Percentiles rank a stretch among this genome's conserved stretches.
phyloP scores from a whole-genome alignment of 2,888 invertebrate species.

The Oeneis ivallda region DNA sequence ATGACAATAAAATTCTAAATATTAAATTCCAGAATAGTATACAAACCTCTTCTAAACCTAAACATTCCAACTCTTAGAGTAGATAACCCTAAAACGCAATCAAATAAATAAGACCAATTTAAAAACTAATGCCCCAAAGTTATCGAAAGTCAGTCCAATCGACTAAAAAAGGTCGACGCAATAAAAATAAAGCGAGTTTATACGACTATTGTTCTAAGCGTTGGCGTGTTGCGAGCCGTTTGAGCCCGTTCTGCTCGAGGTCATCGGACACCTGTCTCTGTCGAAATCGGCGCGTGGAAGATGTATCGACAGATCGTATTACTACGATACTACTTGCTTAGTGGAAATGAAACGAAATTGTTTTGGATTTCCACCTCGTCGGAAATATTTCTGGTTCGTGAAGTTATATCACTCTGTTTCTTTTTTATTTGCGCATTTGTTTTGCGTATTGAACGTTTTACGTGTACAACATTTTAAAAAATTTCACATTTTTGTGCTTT shows the following conservation, averaged over 20 bases:
- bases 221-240: conserved; percentile 39
- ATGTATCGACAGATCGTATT: conserved; percentile 32
- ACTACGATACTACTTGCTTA: conserved; percentile 24
- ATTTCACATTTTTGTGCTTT: too few relatives aligned
- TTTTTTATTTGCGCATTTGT: not conserved
- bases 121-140: conserved; percentile 32
- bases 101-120: conserved; percentile 29
- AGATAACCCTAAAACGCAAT: conserved; percentile 24
- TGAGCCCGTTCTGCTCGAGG: conserved; percentile 48
- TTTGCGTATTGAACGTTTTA: too few relatives aligned
- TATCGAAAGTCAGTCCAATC: conserved; percentile 35
- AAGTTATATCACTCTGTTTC: not conserved
- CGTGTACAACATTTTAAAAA: too few relatives aligned
- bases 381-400: not conserved
- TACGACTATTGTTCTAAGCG: conserved; percentile 32
- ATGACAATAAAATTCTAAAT: not conserved
- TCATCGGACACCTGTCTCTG: conserved; percentile 61
- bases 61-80: conserved; percentile 15
- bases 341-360: conserved; percentile 28
- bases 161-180: conserved; percentile 44
- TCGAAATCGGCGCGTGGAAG: conserved; percentile 32
- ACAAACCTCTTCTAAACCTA: conserved; percentile 1
- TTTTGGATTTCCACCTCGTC: conserved; percentile 15
- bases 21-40: not conserved
- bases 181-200: conserved; percentile 51